Conservation (phyloP, 2,888 invertebrate species). For the Coelinius sp. region DNA sequence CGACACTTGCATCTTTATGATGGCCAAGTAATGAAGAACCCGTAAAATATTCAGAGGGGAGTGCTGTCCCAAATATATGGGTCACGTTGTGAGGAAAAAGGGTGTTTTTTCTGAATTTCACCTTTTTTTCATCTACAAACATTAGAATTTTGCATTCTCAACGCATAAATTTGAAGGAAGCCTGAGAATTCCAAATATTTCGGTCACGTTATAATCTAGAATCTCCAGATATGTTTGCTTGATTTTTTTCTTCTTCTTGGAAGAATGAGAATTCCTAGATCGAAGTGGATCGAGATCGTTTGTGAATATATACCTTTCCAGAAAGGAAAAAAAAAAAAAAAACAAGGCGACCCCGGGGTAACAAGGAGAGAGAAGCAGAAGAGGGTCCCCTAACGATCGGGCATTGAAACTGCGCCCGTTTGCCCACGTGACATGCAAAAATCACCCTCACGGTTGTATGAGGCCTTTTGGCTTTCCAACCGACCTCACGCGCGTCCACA, state of each 20-base stretch:
- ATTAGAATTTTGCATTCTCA: background rate
- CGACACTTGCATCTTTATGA: conserved; percentile 57
- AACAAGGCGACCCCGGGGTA: background rate
- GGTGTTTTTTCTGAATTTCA: conserved; percentile 25
- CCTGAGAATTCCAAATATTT: conserved; percentile 28
- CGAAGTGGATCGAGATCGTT: conserved; percentile 48
- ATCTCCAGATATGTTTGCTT: conserved; percentile 21
- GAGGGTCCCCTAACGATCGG: conserved; percentile 59
- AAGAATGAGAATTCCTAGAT: conserved; percentile 17
- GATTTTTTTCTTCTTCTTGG: conserved; percentile 7
- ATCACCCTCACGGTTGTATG: conserved; percentile 54
- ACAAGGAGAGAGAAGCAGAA: background rate
- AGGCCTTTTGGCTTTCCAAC: conserved; percentile 16
- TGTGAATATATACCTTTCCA: conserved; percentile 59
- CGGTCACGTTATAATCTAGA: conserved; percentile 30
- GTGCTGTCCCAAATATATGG: conserved; percentile 47
- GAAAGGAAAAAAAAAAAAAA: conserved; percentile 19
- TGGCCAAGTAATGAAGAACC: conserved; percentile 26
- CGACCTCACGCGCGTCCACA: conserved; percentile 47
- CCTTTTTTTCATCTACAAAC: no score
- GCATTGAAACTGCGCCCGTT: conserved; percentile 65
- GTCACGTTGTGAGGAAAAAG: conserved; percentile 54
- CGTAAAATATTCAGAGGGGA: conserved; percentile 10
- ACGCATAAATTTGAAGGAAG: conserved; percentile 2
- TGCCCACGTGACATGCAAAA: conserved; percentile 69